A percentile compares a stretch with the other conserved stretches of the same genome.
phyloP scores from a whole-genome alignment of 2,888 invertebrate genomes.

The Lasius fuliginosus region DNA sequence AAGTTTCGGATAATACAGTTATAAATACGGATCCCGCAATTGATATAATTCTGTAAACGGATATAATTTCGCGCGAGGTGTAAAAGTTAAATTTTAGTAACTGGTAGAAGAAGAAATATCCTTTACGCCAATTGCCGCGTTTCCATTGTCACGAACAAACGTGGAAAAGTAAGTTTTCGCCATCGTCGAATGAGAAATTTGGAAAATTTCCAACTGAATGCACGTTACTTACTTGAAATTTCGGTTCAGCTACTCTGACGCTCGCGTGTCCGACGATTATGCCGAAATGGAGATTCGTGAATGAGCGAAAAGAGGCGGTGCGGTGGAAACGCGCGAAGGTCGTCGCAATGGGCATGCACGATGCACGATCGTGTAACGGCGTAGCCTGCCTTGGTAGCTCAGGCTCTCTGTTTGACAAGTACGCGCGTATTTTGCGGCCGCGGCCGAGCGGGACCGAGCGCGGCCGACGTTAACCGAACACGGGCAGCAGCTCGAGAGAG shows the following conservation, averaged over 20 bases:
- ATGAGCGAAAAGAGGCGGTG: neutral
- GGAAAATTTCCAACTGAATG: too few relatives aligned
- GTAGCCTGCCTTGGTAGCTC: constrained; percentile 67
- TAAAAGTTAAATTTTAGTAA: neutral
- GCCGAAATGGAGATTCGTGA: neutral
- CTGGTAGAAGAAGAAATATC: neutral
- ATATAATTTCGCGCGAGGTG: neutral
- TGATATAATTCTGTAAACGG: neutral
- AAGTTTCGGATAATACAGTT: neutral
- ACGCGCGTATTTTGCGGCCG: constrained; percentile 82
- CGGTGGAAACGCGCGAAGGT: constrained; percentile 4
- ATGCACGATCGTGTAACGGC: constrained; percentile 11
- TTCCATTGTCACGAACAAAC: constrained; percentile 8
- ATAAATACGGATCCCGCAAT: too few relatives aligned
- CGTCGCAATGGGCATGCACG: neutral
- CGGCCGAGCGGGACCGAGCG: constrained; percentile 74
- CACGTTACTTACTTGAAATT: neutral
- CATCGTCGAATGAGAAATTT: neutral
- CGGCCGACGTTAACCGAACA: constrained; percentile 75
- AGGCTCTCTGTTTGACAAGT: constrained; percentile 77
- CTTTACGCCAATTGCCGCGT: neutral
- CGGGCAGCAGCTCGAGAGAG: constrained; percentile 63
- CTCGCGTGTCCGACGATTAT: neutral
- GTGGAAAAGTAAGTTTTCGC: neutral
- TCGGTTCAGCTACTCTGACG: neutral